These are phyloP conservation scores for Drosophila mauritiana DNA, from an alignment of 1,140 invertebrate genomes.

Conservation along the genomic window DNA sequence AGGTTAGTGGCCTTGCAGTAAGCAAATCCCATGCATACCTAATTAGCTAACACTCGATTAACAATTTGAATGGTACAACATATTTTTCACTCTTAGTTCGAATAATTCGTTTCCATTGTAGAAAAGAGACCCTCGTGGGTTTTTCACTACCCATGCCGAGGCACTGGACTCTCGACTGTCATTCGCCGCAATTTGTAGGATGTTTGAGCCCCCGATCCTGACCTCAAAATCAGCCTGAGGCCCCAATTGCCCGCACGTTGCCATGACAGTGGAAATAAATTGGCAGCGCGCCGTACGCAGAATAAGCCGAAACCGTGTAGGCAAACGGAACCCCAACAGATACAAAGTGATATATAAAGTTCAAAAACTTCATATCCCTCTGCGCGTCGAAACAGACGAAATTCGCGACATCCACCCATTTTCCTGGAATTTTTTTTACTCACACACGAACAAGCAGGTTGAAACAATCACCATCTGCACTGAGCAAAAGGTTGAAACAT, in stretches of 20 bases:
- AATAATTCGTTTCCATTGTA: no score
- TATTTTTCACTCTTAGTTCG: no score
- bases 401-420: constrained; percentile 37
- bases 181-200: constrained; percentile 30
- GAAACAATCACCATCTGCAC: constrained; percentile 30
- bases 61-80: no score
- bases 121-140: no score
- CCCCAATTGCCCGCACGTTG: constrained; percentile 39
- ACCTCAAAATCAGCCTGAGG: background rate
- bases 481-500: constrained; percentile 66
- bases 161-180: constrained; percentile 2
- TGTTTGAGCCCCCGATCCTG: background rate
- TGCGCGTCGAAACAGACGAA: constrained; percentile 47
- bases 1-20: background rate
- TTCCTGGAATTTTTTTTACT: constrained; percentile 4
- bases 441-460: constrained; percentile 24
- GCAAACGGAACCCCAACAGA: constrained; percentile 16
- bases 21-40: background rate
- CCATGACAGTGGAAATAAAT: constrained; percentile 61
- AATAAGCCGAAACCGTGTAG: constrained; percentile 45
- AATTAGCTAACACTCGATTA: background rate
- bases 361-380: constrained; percentile 28
- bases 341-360: constrained; percentile 29
- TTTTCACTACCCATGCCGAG: constrained; percentile 4
- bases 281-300: constrained; percentile 34